These are phyloP conservation scores for Parelbella ahira DNA, from an alignment of 2,888 invertebrate species.

Conservation along the genomic window DNA sequence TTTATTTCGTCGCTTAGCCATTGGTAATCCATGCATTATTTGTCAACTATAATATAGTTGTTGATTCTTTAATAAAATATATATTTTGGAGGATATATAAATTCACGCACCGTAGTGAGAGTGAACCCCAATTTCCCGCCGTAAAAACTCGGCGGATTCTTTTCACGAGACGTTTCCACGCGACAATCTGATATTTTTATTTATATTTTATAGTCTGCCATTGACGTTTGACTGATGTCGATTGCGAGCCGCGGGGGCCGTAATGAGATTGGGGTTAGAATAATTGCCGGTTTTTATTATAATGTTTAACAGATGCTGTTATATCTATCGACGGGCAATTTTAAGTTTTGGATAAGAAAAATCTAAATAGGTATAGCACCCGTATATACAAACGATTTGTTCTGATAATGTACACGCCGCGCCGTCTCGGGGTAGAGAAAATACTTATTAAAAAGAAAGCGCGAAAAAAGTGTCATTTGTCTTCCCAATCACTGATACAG, in stretches of 20 bases:
- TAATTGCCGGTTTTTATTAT: constrained; percentile 44
- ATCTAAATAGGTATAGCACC: too few relatives aligned
- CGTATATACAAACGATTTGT: too few relatives aligned
- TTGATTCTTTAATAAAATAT: too few relatives aligned
- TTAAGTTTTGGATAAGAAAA: too few relatives aligned
- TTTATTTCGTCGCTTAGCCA: too few relatives aligned
- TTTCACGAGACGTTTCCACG: constrained; percentile 37
- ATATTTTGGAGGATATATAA: too few relatives aligned
- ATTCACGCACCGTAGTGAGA: constrained; percentile 29
- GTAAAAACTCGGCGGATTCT: constrained; percentile 37
- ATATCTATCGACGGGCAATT: constrained; percentile 10
- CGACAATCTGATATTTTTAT: constrained; percentile 69
- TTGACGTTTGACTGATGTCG: constrained; percentile 66
- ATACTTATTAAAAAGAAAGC: too few relatives aligned
- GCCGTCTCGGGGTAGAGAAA: too few relatives aligned
- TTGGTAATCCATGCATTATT: too few relatives aligned
- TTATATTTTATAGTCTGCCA: constrained; percentile 67
- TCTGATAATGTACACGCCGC: too few relatives aligned
- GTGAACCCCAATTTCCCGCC: constrained; percentile 15
- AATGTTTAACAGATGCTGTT: constrained; percentile 22
- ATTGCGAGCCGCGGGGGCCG: constrained; percentile 38
- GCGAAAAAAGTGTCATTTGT: too few relatives aligned
- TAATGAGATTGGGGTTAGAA: constrained; percentile 40
- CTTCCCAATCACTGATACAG: constrained; percentile 2
- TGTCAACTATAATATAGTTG: too few relatives aligned